A percentile compares a stretch with the other conserved stretches of the same genome.
These are phyloP conservation scores for Burhinus bistriatus DNA, from an alignment of 2,113 vertebrate genomes.

Conservation along the genomic window DNA sequence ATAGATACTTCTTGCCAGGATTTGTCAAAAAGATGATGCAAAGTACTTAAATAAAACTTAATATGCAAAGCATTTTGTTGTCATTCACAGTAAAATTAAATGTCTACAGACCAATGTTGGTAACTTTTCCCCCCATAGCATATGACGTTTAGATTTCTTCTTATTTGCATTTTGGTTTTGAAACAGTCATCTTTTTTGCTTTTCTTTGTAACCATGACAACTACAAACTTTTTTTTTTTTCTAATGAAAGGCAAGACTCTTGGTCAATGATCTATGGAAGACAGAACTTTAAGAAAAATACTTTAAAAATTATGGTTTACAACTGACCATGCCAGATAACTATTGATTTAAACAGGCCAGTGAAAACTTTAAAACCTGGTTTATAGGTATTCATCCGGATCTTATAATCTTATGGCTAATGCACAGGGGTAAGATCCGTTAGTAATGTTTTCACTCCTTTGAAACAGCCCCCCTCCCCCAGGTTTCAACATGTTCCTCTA, in stretches of 20 bases:
- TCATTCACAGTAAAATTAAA: background rate
- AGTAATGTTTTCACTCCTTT: background rate
- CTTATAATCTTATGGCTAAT: background rate
- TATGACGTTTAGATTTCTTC: background rate
- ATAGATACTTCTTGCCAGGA: background rate
- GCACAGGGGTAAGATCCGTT: background rate
- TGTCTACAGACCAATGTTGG: background rate
- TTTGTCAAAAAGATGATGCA: background rate
- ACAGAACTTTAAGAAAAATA: background rate
- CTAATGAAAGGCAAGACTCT: background rate
- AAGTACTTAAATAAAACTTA: background rate
- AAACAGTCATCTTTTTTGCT: background rate
- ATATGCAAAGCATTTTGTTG: background rate
- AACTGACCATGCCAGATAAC: background rate
- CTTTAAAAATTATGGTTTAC: background rate
- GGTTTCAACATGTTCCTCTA: background rate
- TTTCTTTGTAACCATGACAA: background rate
- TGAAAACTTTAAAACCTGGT: background rate
- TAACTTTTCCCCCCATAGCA: background rate
- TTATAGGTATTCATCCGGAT: background rate
- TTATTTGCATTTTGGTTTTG: background rate
- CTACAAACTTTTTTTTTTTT: background rate
- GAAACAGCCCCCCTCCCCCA: background rate
- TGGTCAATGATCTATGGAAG: background rate
- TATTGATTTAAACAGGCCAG: background rate